These are phyloP conservation scores for Jacana jacana DNA, from an alignment of 2,113 vertebrate genomes.

Conservation along the genomic window DNA sequence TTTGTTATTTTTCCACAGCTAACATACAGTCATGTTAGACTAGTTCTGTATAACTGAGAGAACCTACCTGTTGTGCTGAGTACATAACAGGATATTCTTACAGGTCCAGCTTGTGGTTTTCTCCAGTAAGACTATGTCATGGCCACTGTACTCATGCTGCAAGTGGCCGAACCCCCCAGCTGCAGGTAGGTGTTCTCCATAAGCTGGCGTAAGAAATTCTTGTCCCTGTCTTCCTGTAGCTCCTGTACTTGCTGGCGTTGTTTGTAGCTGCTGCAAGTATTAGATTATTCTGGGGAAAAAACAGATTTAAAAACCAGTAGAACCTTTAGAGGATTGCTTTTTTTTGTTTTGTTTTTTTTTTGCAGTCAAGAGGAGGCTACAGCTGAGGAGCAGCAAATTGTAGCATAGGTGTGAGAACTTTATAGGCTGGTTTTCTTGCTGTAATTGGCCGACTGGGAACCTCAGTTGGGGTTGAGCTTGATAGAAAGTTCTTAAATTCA, in stretches of 20 bases:
- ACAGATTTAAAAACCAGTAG: neutral
- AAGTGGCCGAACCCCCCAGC: neutral
- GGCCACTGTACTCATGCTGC: rapidly evolving
- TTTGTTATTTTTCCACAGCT: neutral
- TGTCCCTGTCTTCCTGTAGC: neutral
- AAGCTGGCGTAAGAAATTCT: neutral
- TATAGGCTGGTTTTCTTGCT: neutral
- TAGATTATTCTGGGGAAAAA: neutral
- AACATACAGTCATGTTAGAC: neutral
- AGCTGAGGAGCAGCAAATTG: neutral
- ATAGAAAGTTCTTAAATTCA: neutral
- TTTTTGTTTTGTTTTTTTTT: no score
- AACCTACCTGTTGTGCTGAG: neutral
- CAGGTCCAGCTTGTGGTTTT: neutral
- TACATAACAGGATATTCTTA: neutral
- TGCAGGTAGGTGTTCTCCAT: neutral
- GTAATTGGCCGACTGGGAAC: rapidly evolving
- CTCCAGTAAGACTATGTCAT: neutral
- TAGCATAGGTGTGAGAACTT: rapidly evolving
- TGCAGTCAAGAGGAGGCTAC: no score
- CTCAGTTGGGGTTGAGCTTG: neutral
- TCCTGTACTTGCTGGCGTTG: neutral
- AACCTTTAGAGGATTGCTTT: neutral
- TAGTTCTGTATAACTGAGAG: neutral
- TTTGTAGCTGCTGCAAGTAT: neutral